These are phyloP conservation scores for Bombus turneri DNA, from an alignment of 1,140 invertebrate species.

Conservation along the genomic window DNA sequence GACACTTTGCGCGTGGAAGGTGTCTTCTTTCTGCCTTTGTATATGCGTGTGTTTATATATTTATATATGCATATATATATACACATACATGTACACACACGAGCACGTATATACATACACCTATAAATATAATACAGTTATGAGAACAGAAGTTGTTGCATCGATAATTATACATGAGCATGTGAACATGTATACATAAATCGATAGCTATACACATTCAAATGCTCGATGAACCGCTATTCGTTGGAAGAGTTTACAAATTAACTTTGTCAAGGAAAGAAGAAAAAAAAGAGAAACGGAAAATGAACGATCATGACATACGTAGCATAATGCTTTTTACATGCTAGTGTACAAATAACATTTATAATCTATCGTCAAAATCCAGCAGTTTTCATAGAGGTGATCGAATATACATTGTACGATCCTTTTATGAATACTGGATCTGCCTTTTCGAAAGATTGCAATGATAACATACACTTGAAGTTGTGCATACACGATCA, in stretches of 20 bases:
- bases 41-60: slow-evolving; percentile 40
- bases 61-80: background rate
- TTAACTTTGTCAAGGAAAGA: slow-evolving; percentile 63
- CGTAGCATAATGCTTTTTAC: slow-evolving; percentile 76
- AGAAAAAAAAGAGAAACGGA: slow-evolving; percentile 24
- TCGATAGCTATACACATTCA: slow-evolving; percentile 63
- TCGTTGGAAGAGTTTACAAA: slow-evolving; percentile 63
- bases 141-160: slow-evolving; percentile 2
- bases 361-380: slow-evolving; percentile 66
- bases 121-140: slow-evolving; percentile 26
- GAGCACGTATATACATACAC: background rate
- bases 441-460: slow-evolving; percentile 73
- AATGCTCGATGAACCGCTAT: slow-evolving; percentile 65
- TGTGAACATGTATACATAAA: background rate
- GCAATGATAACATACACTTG: slow-evolving; percentile 66
- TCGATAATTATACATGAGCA: background rate
- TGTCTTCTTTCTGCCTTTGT: slow-evolving; percentile 76
- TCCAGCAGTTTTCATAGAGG: slow-evolving; percentile 62
- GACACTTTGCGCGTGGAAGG: slow-evolving; percentile 75
- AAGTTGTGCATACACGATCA: slow-evolving; percentile 35
- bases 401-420: slow-evolving; percentile 39
- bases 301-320: slow-evolving; percentile 69
- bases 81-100: background rate
- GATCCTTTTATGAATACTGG: slow-evolving; percentile 62
- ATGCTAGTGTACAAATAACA: slow-evolving; percentile 70